Base-by-base conservation (phyloP, 2,888 invertebrate genomes). In the Drosophila greeni region DNA sequence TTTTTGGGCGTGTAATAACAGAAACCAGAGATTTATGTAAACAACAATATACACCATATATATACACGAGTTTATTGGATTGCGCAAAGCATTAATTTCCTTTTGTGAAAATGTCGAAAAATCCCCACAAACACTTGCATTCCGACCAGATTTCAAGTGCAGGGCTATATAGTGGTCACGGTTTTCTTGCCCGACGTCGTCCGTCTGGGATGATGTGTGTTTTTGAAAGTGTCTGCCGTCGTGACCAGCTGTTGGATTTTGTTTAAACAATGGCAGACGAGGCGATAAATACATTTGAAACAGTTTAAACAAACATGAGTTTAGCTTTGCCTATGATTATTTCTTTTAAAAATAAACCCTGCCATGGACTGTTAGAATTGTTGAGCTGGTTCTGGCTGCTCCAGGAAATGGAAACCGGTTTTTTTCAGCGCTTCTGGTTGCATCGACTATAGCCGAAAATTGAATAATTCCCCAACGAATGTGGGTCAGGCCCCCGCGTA, bases 141-240 rank as follows among this genome's bases (percentile, higher is more conserved):
- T 64, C 65, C 48, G 60, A 61, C 60, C 42, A 39, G 23, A 60
- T 66, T 76, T 79, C 75, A 82, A 82, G 80, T 74, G 77, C 81
- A 74, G 34, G 57, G 56, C 69, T 66, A 14, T 66, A 14, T 9
- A 42, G 52, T 67, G 67, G 68, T 55, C 75, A 72, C 75, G 67
- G 75, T 61, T 58, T 23, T 16, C 16, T 23, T 48, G 16, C 43
- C 16, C n/a, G n/a, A n/a, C n/a, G 43, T 18, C 23, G 23, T 39
- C 18, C 18, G 34, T 36, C 40, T 60, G 51, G 34, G 34, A 31
- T 18, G 45, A 45, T 47, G 45, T 29, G 45, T 47, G 45, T 14
- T 47, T 48, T 23, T 42, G 29, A 61, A 60, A 29, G 59, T 37
- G 67, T 67, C 36, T 58, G 65, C 61, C 49, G 47, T 61, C 29